A percentile compares a stretch with the other conserved stretches of the same genome.
Evolutionary conservation across 1,140 invertebrate species (phyloP).

Genomic region (Drosophila ogumai): DNA sequence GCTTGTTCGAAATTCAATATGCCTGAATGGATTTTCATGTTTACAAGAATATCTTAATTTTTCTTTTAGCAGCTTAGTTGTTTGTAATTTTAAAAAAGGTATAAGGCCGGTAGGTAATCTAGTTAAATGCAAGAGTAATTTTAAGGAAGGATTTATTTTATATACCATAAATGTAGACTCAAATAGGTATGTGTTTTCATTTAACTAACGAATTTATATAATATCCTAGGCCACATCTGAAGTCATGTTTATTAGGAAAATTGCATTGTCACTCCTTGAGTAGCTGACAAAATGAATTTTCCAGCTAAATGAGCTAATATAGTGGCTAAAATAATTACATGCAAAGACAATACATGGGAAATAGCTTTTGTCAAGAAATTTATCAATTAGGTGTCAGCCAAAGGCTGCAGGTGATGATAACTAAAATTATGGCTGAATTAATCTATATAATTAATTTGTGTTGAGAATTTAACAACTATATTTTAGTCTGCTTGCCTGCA

Average conservation of each 20-base stretch:
- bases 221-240: not conserved
- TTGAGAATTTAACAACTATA: constrained; percentile 7
- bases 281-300: constrained; percentile 18
- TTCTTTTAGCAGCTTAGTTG: not conserved
- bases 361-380: not conserved
- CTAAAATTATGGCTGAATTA: not conserved
- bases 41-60: not conserved
- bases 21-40: not conserved
- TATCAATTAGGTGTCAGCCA: not conserved
- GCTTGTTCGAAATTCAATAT: not conserved
- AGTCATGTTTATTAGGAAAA: not conserved
- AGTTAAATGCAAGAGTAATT: not conserved
- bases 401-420: not conserved
- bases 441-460: constrained; percentile 2
- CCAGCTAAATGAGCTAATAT: not conserved
- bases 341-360: constrained; percentile 1
- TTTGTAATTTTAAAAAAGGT: not conserved
- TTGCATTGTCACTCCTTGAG: not conserved
- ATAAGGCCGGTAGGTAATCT: not conserved
- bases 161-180: not conserved
- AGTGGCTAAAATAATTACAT: constrained; percentile 6
- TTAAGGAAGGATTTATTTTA: not conserved
- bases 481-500: constrained; percentile 2
- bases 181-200: not conserved
- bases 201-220: not conserved